Conservation (phyloP, 2,113 vertebrate species). For the Galemys pyrenaicus region DNA sequence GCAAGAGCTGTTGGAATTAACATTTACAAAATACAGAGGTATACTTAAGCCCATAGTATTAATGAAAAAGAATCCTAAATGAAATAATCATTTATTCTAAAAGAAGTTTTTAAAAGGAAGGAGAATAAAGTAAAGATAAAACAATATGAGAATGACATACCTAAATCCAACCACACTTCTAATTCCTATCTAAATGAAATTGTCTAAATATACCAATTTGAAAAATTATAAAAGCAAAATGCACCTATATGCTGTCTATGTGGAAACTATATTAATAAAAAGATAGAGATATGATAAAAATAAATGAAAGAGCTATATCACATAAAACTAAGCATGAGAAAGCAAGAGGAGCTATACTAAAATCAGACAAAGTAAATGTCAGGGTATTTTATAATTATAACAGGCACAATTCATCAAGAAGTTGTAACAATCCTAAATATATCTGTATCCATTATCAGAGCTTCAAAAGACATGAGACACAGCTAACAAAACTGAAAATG, state of each 20-base stretch:
- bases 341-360: not conserved
- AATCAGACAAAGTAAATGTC: not conserved
- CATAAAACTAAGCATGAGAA: not conserved
- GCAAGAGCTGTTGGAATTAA: not conserved
- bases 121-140: not conserved
- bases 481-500: not conserved
- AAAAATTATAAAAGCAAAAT: not conserved
- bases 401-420: not conserved
- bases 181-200: not conserved
- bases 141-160: not conserved
- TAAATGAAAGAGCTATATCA: not conserved
- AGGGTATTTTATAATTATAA: not conserved
- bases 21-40: not conserved
- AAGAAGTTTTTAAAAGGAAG: not conserved
- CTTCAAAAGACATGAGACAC: not conserved
- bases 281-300: not conserved
- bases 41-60: not conserved
- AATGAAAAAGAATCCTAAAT: not conserved
- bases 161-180: not conserved
- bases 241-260: not conserved
- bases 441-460: not conserved
- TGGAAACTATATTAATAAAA: not conserved
- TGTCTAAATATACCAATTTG: not conserved
- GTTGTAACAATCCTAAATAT: not conserved
- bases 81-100: not conserved